These are phyloP conservation scores for Gymnopithys bicolor DNA, from an alignment of 2,797 vertebrate genomes.

Conservation along the genomic window DNA sequence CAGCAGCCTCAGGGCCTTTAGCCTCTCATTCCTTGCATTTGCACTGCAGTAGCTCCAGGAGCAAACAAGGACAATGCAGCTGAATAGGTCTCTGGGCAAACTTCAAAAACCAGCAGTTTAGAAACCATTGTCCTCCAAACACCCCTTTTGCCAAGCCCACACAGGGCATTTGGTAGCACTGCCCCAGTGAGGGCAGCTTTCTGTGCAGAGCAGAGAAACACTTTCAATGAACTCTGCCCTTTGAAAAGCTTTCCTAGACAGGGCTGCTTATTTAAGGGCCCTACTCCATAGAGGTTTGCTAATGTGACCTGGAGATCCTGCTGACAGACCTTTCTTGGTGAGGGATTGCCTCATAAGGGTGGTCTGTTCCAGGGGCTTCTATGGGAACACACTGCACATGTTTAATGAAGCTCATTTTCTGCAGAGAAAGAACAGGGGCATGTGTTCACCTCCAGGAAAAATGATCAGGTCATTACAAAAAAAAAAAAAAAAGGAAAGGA, in stretches of 20 bases:
- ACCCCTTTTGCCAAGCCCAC: neutral
- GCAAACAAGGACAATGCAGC: accelerated
- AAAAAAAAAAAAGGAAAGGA: neutral
- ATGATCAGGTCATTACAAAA: neutral
- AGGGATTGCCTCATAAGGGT: neutral
- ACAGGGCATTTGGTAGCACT: neutral
- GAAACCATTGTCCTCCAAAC: neutral
- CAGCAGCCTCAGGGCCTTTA: too few species aligned
- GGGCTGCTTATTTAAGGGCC: neutral
- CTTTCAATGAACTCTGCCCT: neutral
- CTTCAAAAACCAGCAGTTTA: neutral
- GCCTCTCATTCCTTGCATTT: too few species aligned
- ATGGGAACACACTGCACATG: neutral
- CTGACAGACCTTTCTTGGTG: neutral
- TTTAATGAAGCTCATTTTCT: neutral
- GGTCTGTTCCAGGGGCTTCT: neutral
- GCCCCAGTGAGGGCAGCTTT: neutral
- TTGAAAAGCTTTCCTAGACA: neutral
- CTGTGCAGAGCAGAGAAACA: neutral
- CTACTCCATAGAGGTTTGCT: neutral
- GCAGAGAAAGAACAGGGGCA: neutral
- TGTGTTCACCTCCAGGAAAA: neutral
- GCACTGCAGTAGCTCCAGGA: neutral
- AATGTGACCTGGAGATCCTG: neutral
- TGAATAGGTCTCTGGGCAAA: neutral